Evolutionary conservation across 2,888 invertebrate genomes (phyloP).

Genomic region (Aspidiotus destructor): DNA sequence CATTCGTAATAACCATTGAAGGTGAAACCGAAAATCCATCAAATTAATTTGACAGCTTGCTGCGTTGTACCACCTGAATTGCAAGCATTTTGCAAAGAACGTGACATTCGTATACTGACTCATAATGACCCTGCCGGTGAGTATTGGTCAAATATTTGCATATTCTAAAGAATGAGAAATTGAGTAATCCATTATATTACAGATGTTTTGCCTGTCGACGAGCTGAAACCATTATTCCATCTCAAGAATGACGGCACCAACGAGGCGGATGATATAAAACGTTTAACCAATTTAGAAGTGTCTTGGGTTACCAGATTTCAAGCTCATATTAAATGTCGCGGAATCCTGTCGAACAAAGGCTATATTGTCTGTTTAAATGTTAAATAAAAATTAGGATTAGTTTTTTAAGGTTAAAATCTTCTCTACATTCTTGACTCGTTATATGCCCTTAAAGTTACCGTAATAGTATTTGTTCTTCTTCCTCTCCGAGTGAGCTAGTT

Average conservation of each 20-base stretch:
- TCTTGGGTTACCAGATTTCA: conserved; percentile 80
- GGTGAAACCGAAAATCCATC: conserved; percentile 77
- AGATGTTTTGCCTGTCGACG: conserved; percentile 51
- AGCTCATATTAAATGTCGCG: conserved; percentile 80
- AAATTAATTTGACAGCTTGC: conserved; percentile 85
- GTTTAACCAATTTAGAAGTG: conserved; percentile 41
- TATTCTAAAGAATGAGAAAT: no score
- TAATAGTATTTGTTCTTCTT: no score
- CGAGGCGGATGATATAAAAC: conserved; percentile 24
- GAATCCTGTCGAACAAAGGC: conserved; percentile 82
- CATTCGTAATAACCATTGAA: conserved; percentile 37
- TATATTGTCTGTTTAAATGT: conserved; percentile 51
- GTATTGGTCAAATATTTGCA: conserved; percentile 31
- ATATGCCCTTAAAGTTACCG: no score
- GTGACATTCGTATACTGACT: conserved; percentile 85
- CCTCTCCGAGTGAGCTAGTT: no score
- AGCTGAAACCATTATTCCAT: conserved; percentile 51
- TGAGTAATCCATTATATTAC: conserved; percentile 37
- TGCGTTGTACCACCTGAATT: conserved; percentile 88
- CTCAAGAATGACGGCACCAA: conserved; percentile 38
- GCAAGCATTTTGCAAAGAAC: conserved; percentile 77
- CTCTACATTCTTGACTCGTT: no score
- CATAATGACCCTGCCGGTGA: conserved; percentile 88
- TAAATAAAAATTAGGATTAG: conserved; percentile 5
- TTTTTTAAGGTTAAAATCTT: no score